Evolutionary conservation across 2,888 invertebrate species (phyloP), one percentile per base, ranked within the genome.

Genomic region (Uropetala carovei): DNA sequence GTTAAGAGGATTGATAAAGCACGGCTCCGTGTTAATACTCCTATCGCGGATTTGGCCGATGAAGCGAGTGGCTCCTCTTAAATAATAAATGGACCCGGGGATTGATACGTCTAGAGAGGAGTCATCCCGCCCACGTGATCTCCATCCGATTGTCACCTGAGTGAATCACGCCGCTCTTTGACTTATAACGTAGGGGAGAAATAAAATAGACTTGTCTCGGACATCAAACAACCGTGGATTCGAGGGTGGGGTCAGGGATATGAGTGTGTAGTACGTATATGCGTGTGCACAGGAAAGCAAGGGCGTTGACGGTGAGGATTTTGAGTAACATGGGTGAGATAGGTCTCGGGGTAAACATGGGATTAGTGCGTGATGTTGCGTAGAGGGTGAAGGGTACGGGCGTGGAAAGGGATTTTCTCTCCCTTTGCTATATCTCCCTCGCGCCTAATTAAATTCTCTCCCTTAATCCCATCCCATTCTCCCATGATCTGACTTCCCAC

Each of bases 101-200:
- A 68, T 68, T 68, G 68, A 68, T 68, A 68, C 68, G 68, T 68
- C 68, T n/a, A n/a, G 18, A 22, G 68, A 22, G 9, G 68, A 68
- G 22, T 22, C n/a, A 9, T 22, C 18, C 60, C 18, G 64, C 64
- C 64, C 14, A 64, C 64, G 43, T 43, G 43, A 43, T 10, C 64
- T 64, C 68, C 68, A 43, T 1, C 43, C 1, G 43, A 5, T 43
- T 43, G 5, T n/a, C 22, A 22, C 10, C 22, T 5, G 68, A n/a
- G 68, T 68, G 68, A 68, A 68, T 68, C 68, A 68, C 68, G 68
- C 64, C 11, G 64, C 16, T 64, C n/a, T 64, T 64, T 64, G 64
- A 16, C 64, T 43, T 43, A 5, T 43, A 43, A 43, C 43, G 43
- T 5, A 3, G 3, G 43, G 43, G 1, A 43, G 43, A 43, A 43